Base-by-base conservation (phyloP, 2,113 vertebrate species). In the Crotalus horridus region DNA sequence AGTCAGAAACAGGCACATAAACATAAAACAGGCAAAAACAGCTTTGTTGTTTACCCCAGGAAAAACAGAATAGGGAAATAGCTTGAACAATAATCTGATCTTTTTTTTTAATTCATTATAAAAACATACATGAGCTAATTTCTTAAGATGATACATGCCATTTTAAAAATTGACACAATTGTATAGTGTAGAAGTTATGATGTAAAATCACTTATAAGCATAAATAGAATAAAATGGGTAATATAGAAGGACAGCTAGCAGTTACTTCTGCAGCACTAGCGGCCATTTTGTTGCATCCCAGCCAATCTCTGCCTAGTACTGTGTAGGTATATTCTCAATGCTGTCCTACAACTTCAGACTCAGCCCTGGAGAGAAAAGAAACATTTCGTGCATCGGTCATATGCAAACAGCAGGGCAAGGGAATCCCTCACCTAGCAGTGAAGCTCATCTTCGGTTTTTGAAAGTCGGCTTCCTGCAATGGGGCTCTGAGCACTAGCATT, bases 401-500 rank as follows among this genome's bases (percentile, higher is more conserved):
- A 94, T 89, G 90, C 94, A 90, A 94, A 85, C 48, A 53, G 91
- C 85, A 56, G n/a, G 64, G 51, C 0, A 48, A 39, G 51, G 91
- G 1, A n/a, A 61, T 54, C 11, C n/a, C 2, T 13, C 10, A 58
- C 0, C 96, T 98, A 99, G 95, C 98, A 98, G 88, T 98, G 97
- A 92, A 97, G 96, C 92, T 98, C 98, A 61, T 97, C 98, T 1
- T 97, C 96, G 1, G 95, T 95, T 91, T 98, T 98, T 0, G 95
- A 97, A 91, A 98, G 88, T 74, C 94, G 93, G 0, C 95, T 96
- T 93, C 97, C 98, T 26, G 97, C 97, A 21, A 97, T 96, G 1
- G 97, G 97, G 94, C 98, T 98, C 97, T 99, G 98, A 91, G 98
- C 97, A 0, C 98, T 99, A 96, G 99, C 99, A 0, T 99, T 98